Percentiles rank a stretch among this genome's conserved stretches.
Conservation (phyloP, 1,140 invertebrate species). For the Sarcophaga peregrina region DNA sequence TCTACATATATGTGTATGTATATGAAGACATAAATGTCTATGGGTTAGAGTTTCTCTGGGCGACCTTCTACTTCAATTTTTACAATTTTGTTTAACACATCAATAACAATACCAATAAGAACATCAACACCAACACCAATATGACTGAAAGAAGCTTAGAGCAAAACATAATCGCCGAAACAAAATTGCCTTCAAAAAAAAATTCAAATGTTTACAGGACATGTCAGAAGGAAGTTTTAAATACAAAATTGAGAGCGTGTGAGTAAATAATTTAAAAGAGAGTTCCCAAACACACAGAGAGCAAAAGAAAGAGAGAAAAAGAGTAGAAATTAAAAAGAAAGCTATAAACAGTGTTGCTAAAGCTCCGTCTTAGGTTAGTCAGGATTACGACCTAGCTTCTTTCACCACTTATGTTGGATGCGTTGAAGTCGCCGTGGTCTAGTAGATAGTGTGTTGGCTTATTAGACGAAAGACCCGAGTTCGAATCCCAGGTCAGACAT, state of each 20-base stretch:
- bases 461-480: too few species aligned
- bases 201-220: slow-evolving; percentile 24
- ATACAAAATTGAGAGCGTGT: not conserved
- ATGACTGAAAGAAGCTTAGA: too few species aligned
- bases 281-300: not conserved
- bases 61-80: slow-evolving; percentile 20
- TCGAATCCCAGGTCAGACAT: too few species aligned
- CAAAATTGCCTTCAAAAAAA: not conserved
- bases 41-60: not conserved
- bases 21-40: too few species aligned
- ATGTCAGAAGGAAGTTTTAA: not conserved
- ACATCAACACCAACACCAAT: not conserved
- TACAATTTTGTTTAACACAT: slow-evolving; percentile 21
- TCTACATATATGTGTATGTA: too few species aligned
- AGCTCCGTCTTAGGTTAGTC: too few species aligned
- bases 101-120: too few species aligned
- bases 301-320: not conserved
- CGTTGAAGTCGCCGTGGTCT: too few species aligned
- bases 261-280: not conserved
- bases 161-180: not conserved
- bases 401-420: too few species aligned
- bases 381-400: too few species aligned
- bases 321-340: not conserved
- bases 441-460: too few species aligned
- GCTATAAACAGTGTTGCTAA: too few species aligned